Evolutionary conservation across 2,888 invertebrate species (phyloP), one percentile per base, ranked within the genome.

Genomic region (Tryphoninae sp.): DNA sequence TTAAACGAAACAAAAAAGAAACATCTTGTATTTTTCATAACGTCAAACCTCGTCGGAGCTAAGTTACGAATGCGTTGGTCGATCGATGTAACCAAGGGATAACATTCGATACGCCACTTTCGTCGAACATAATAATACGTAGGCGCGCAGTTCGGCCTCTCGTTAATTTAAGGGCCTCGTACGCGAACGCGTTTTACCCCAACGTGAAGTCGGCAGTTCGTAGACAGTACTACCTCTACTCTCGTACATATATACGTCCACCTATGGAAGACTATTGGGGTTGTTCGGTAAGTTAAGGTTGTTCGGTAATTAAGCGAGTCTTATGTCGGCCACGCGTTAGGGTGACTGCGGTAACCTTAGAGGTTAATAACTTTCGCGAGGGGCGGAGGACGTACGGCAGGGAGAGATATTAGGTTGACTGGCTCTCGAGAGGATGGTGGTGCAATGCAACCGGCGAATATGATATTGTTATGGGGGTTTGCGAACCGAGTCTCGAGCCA

Each of bases 291-390:
- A 84, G 85, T 87, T 87, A 89, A 89, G 87, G 87, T 88, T 89
- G 87, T 86, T 85, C 84, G 88, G 89, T 88, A 90, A 90, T 90
- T 90, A 89, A 88, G 86, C 87, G 86, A 84, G 87, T 89, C 87
- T 89, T 88, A 88, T 81, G 86, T 85, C 86, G 84, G 83, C 85
- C 67, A 69, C 76, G 81, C 73, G 81, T 83, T 85, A 87, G 89
- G 90, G 89, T 87, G 87, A 84, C 84, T 88, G 86, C 80, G 87
- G 91, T 91, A 91, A 91, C 90, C 89, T 90, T 90, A 92, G 89
- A 91, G 89, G 89, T 91, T 91, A 90, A 91, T 91, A 91, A 91
- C 89, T 90, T 87, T 84, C 55, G 76, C 51, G 49, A 42, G 53
- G 64, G 53, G 40, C 55, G 75, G 77, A 82, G 83, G 86, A 87